Percentiles rank a stretch among this genome's conserved stretches.
These are phyloP conservation scores for Epinotia bilunana DNA, from an alignment of 2,888 invertebrate species.

Conservation along the genomic window DNA sequence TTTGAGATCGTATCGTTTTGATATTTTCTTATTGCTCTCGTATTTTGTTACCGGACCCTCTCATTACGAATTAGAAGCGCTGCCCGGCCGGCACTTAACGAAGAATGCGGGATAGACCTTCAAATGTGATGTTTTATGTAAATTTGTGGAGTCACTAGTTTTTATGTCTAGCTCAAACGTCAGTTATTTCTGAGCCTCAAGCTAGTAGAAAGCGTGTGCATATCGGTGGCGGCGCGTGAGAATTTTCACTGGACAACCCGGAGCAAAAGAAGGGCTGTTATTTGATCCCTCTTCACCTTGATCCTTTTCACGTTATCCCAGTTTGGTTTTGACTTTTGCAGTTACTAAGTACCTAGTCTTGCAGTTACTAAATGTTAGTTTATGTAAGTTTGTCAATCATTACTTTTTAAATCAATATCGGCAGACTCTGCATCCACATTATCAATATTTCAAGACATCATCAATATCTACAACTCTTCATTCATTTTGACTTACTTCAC, in stretches of 20 bases:
- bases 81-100: slow-evolving; percentile 54
- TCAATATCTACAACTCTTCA: slow-evolving; percentile 54
- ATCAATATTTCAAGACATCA: slow-evolving; percentile 32
- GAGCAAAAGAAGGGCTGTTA: too few species aligned
- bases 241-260: too few species aligned
- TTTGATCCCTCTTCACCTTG: too few species aligned
- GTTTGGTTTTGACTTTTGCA: too few species aligned
- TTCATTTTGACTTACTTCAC: slow-evolving; percentile 43
- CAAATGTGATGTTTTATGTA: slow-evolving; percentile 30
- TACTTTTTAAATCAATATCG: slow-evolving; percentile 3
- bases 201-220: neutral
- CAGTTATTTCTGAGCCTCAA: neutral
- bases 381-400: neutral
- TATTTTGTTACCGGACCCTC: slow-evolving; percentile 69
- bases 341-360: too few species aligned
- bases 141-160: slow-evolving; percentile 26
- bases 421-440: slow-evolving; percentile 26
- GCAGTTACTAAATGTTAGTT: neutral
- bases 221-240: too few species aligned
- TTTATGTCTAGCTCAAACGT: neutral
- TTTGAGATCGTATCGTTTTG: slow-evolving; percentile 63
- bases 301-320: too few species aligned
- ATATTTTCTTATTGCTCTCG: slow-evolving; percentile 62
- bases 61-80: slow-evolving; percentile 78
- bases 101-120: slow-evolving; percentile 49